phyloP scores from a whole-genome alignment of 2,113 vertebrate species.

The Elaphurus davidianus region DNA sequence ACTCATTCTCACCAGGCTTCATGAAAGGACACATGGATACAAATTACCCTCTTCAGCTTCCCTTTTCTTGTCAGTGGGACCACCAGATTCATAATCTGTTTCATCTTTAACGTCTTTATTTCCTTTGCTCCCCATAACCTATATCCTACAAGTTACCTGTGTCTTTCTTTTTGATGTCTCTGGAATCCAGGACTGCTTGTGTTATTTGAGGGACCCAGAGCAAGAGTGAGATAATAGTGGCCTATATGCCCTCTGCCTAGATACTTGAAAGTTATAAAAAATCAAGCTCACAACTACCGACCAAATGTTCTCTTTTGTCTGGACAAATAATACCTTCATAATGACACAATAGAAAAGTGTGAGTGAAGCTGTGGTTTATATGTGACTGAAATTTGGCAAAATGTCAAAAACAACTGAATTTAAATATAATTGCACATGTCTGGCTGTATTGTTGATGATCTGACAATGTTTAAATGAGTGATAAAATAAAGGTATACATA shows the following conservation, averaged over 20 bases:
- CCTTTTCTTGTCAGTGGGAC: background rate
- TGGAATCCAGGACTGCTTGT: background rate
- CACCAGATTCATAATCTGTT: background rate
- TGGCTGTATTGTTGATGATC: background rate
- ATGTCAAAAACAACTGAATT: constrained; percentile 18
- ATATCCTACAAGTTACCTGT: background rate
- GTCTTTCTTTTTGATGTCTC: background rate
- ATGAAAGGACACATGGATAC: background rate
- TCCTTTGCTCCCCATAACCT: background rate
- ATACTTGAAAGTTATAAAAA: background rate
- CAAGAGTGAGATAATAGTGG: background rate
- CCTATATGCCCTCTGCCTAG: background rate
- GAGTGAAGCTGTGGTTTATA: background rate
- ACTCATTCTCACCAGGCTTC: background rate
- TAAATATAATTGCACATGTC: constrained; percentile 25
- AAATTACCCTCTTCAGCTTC: background rate
- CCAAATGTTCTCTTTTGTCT: background rate
- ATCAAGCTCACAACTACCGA: background rate
- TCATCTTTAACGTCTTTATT: background rate
- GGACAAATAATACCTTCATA: constrained; percentile 26
- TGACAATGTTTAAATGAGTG: constrained; percentile 2
- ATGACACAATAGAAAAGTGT: background rate
- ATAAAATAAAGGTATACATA: background rate
- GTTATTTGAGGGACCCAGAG: background rate
- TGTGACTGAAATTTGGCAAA: constrained; percentile 42